A percentile compares a stretch with the other conserved stretches of the same genome.
These are phyloP conservation scores for Oceanodroma leucorhoa DNA, from an alignment of 2,797 vertebrate species.

Conservation along the genomic window DNA sequence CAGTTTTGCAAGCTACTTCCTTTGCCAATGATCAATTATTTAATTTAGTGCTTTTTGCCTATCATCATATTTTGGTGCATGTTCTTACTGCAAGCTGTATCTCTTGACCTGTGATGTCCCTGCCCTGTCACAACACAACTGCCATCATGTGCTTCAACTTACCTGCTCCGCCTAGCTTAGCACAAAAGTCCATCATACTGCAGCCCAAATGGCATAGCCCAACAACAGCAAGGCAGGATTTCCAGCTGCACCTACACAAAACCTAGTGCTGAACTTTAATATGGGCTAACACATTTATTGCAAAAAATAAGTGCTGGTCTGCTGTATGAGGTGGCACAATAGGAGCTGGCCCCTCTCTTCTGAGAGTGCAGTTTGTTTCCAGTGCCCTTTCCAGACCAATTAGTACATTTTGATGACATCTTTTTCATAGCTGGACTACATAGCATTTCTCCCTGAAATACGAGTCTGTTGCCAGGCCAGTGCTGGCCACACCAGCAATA, in stretches of 20 bases:
- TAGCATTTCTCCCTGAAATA: not conserved
- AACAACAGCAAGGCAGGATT: not conserved
- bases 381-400: not conserved
- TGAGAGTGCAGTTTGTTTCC: not conserved
- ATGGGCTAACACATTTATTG: not conserved
- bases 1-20: not conserved
- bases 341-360: not conserved
- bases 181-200: not conserved
- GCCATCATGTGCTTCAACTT: not conserved
- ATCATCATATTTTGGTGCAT: not conserved
- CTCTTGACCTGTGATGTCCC: not conserved
- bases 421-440: not conserved
- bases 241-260: not conserved
- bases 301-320: not conserved
- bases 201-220: not conserved
- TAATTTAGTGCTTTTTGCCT: not conserved
- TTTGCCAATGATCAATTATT: not conserved
- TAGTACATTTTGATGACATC: not conserved
- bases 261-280: not conserved
- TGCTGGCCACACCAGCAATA: not conserved
- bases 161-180: not conserved
- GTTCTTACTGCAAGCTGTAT: not conserved
- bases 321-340: not conserved
- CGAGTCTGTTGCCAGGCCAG: fast-evolving
- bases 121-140: not conserved